Conservation (phyloP, 2,113 vertebrate species). For the Mobula birostris region DNA sequence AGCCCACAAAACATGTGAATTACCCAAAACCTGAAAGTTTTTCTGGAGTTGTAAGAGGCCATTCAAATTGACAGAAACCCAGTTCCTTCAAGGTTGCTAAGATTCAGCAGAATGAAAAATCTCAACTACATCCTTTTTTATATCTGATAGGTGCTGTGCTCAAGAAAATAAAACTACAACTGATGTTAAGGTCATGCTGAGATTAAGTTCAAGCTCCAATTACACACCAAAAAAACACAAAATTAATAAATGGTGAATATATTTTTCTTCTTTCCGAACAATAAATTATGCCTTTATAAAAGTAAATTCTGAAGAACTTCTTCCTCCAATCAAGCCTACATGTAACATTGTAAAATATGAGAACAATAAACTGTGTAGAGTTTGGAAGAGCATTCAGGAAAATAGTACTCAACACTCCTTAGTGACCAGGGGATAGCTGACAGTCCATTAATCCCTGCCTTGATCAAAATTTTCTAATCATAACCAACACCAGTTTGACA, state of each 20-base stretch:
- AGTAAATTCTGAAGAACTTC: background rate
- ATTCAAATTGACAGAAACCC: background rate
- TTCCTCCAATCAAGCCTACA: background rate
- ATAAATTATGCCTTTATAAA: background rate
- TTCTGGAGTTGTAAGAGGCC: no score
- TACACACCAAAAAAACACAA: background rate
- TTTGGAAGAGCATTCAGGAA: background rate
- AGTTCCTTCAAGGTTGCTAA: background rate
- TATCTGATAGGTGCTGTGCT: no score
- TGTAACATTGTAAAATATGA: background rate
- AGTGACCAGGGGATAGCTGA: background rate
- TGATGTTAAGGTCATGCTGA: background rate
- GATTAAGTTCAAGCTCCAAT: background rate
- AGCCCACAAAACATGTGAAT: no score
- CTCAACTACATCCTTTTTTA: background rate
- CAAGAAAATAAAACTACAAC: background rate
- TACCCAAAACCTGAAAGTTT: background rate
- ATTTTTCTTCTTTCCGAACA: background rate
- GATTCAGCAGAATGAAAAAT: background rate
- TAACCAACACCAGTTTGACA: background rate
- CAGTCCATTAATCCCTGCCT: constrained; percentile 15
- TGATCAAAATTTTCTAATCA: background rate
- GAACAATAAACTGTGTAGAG: background rate
- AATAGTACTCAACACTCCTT: background rate
- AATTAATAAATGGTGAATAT: background rate